phyloP scores from a whole-genome alignment of 1,140 invertebrate species.

The Leucophenga varia region DNA sequence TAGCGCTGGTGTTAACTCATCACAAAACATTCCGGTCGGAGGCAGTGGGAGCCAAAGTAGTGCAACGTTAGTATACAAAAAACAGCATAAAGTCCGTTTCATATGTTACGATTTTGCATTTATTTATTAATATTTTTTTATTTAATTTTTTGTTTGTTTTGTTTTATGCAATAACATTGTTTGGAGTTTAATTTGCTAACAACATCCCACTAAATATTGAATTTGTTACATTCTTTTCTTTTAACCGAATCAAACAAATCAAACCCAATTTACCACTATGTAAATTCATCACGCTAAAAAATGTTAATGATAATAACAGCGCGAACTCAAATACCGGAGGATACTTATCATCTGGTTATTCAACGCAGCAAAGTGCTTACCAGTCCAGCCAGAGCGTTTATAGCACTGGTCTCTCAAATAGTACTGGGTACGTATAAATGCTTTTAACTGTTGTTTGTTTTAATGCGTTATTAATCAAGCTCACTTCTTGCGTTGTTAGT shows the following conservation, averaged over 20 bases:
- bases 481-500: not conserved
- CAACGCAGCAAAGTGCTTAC: conserved; percentile 55
- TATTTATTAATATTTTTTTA: conserved; percentile 16
- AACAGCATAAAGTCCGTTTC: too few species aligned
- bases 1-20: conserved; percentile 19
- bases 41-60: conserved; percentile 45
- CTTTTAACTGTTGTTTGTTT: not conserved
- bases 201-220: not conserved
- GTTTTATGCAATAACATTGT: conserved; percentile 12
- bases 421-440: conserved; percentile 47
- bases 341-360: conserved; percentile 53
- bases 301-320: conserved; percentile 28
- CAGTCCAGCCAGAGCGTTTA: conserved; percentile 57
- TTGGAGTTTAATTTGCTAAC: conserved; percentile 1
- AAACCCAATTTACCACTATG: not conserved
- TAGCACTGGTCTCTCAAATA: conserved; percentile 54
- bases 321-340: conserved; percentile 51
- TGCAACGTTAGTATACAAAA: conserved; percentile 41
- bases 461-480: not conserved
- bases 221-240: conserved; percentile 10
- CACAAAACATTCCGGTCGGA: conserved; percentile 55
- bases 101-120: conserved; percentile 2
- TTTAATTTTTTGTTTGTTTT: conserved; percentile 18
- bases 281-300: not conserved
- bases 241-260: not conserved